Evolutionary conservation across 2,888 invertebrate genomes (phyloP).

Genomic region (Maniola hyperantus): DNA sequence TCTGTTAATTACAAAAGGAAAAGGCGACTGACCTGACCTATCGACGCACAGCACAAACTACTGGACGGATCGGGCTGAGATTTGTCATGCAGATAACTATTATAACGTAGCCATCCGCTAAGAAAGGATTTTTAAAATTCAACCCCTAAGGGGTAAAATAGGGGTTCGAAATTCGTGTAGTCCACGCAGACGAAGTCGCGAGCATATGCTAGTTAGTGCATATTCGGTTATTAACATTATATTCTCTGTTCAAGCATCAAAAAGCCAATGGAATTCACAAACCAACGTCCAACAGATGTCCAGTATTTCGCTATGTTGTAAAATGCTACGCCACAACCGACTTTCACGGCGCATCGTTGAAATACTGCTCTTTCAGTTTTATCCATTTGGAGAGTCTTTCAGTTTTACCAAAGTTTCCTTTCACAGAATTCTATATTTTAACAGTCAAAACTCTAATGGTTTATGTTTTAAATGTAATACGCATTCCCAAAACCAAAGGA

Average conservation of each 20-base stretch:
- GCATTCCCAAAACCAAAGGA: neutral
- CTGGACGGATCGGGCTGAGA: too few species aligned
- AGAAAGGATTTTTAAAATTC: too few species aligned
- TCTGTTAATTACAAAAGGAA: too few species aligned
- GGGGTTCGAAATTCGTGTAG: too few species aligned
- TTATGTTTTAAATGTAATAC: neutral
- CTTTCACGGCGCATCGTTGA: neutral
- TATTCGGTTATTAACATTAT: neutral
- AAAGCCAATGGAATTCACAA: neutral
- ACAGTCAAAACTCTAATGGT: neutral
- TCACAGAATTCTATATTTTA: neutral
- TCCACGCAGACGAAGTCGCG: too few species aligned
- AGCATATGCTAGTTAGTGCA: too few species aligned
- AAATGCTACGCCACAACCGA: neutral
- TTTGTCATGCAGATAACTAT: too few species aligned
- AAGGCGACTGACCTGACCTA: too few species aligned
- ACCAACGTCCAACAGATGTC: slow-evolving; percentile 1
- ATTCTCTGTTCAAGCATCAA: neutral
- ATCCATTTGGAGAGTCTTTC: neutral
- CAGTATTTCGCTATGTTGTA: neutral
- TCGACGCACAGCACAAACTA: too few species aligned
- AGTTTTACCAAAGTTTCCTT: neutral
- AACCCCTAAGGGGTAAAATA: too few species aligned
- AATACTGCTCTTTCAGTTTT: neutral
- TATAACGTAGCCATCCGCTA: too few species aligned